These are phyloP conservation scores for Plebejus anna DNA, from an alignment of 2,888 invertebrate genomes.

Conservation along the genomic window DNA sequence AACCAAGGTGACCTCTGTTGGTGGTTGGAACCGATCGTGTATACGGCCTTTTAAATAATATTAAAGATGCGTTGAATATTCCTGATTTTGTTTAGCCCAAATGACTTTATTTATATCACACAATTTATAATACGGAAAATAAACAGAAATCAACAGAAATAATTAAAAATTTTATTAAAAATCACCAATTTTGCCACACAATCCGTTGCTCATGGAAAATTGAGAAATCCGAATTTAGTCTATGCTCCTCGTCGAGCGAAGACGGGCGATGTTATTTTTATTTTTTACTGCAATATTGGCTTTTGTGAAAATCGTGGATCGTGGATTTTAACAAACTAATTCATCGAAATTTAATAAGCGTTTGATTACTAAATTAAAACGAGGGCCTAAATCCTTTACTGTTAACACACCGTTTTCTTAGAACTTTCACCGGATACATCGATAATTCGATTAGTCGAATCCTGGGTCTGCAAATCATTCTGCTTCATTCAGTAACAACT, in stretches of 20 bases:
- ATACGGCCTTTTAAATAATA: too few species aligned
- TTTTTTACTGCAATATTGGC: conserved; percentile 41
- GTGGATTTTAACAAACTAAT: conserved; percentile 37
- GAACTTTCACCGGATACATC: conserved; percentile 72
- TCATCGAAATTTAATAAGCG: conserved; percentile 29
- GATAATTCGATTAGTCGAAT: conserved; percentile 68
- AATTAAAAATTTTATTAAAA: background rate
- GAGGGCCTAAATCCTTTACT: background rate
- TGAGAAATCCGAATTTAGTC: conserved; percentile 44
- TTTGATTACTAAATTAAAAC: conserved; percentile 18
- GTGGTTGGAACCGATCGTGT: too few species aligned
- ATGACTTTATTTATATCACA: background rate
- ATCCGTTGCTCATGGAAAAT: background rate
- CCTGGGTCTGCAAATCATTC: conserved; percentile 58
- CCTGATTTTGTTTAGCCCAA: too few species aligned
- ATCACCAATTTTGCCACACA: background rate
- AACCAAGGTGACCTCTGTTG: too few species aligned
- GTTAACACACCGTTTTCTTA: conserved; percentile 30
- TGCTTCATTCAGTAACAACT: conserved; percentile 39
- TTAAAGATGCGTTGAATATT: too few species aligned
- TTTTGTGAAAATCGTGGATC: conserved; percentile 61
- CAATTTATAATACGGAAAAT: background rate
- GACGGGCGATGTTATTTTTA: conserved; percentile 42
- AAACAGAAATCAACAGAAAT: background rate
- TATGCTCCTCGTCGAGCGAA: conserved; percentile 55